Conservation (phyloP, 2,888 invertebrate species). For the Chesias legatella region DNA sequence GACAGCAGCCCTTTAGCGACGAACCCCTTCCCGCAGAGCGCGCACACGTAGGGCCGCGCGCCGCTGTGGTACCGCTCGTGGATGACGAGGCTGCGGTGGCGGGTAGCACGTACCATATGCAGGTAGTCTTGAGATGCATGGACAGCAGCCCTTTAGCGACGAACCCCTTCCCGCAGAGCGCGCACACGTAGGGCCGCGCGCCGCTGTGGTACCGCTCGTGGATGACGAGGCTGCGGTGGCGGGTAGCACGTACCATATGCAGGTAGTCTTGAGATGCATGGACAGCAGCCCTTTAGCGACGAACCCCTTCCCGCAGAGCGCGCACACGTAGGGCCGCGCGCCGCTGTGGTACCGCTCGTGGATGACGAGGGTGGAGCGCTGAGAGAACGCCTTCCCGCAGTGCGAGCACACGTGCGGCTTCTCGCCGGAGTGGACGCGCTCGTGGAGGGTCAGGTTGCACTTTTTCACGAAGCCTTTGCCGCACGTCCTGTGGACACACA, state of each 20-base stretch:
- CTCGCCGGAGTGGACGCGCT: constrained; percentile 82
- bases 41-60: too few relatives aligned
- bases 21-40: too few relatives aligned
- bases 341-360: constrained; percentile 83
- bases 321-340: constrained; percentile 80
- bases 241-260: constrained; percentile 57
- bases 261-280: constrained; percentile 80
- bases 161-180: too few relatives aligned
- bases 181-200: too few relatives aligned
- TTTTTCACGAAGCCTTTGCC: constrained; percentile 82
- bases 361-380: constrained; percentile 81
- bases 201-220: too few relatives aligned
- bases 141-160: too few relatives aligned
- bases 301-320: constrained; percentile 81
- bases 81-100: too few relatives aligned
- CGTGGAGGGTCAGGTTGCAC: constrained; percentile 81
- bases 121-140: too few relatives aligned
- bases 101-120: too few relatives aligned
- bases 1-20: too few relatives aligned
- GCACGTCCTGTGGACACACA: constrained; percentile 64
- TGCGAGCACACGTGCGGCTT: constrained; percentile 81
- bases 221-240: too few relatives aligned
- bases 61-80: too few relatives aligned
- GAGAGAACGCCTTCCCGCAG: constrained; percentile 83
- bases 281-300: constrained; percentile 82